Evolutionary conservation across 2,113 vertebrate species (phyloP), one percentile per base, ranked within the genome.

Genomic region (Aythya baeri): DNA sequence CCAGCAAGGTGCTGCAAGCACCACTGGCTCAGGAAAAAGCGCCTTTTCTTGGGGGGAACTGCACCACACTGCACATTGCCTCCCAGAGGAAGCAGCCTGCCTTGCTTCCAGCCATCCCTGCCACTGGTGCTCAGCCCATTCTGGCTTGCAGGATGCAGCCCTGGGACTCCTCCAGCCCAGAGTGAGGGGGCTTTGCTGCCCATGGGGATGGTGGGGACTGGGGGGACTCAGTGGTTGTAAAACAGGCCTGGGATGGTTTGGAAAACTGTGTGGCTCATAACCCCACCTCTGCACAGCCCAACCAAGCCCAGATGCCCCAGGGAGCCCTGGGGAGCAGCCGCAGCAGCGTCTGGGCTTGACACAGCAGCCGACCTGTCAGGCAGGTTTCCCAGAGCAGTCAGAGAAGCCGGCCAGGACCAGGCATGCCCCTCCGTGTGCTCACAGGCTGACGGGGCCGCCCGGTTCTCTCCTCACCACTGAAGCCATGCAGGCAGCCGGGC

Each of bases 361-460:
- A 1, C 7, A 31, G 96, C 79, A 9, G 78, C 86, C 66, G 95
- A 98, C 98, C 97, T 31, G 98, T 98, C 76, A 4, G 93, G 95
- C 98, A 80, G 97, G 98, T 98, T 98, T 98, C 75, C 54, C 46
- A 44, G 70, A 79, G 38, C 80, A 52, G 78, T 68, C 44, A 49
- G 73, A 93, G 96, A 85, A 93, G n/a, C 68, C 61, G 16, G 38
- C 44, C 44, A 1, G 82, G 17, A 17, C 41, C 32, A 8, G 89
- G 74, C 46, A 96, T 94, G 93, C 10, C 79, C 36, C 57, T 86
- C 21, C 1, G 8, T 34, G 63, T 3, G 49, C 72, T 81, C 8
- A 15, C 72, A 43, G 85, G 62, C 80, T 90, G 93, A 96, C 76
- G 8, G 83, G 85, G 88, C 84, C 62, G 27, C 27, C 18, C 43